phyloP scores from a whole-genome alignment of 1,140 invertebrate species.

The Leptinotarsa undecemlineata region DNA sequence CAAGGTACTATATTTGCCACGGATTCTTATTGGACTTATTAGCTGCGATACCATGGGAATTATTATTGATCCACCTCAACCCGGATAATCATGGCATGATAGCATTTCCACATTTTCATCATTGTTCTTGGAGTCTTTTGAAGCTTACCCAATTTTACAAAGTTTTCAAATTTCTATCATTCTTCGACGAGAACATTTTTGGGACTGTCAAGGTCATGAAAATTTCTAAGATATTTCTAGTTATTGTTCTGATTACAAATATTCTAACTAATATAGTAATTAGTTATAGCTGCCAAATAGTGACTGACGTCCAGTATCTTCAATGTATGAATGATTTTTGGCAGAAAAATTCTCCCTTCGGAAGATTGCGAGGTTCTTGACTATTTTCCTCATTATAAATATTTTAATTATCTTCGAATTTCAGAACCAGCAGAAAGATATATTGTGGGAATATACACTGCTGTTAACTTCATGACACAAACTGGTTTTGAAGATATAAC shows the following conservation, averaged over 20 bases:
- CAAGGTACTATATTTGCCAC: slow-evolving; percentile 19
- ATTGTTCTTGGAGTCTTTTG: slow-evolving; percentile 12
- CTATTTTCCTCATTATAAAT: neutral
- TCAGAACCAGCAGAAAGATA: neutral
- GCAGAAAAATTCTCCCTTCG: neutral
- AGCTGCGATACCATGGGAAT: slow-evolving; percentile 6
- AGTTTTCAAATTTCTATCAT: slow-evolving; percentile 13
- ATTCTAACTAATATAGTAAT: slow-evolving; percentile 6
- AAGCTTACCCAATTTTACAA: slow-evolving; percentile 14
- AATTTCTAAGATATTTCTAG: neutral
- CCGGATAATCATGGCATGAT: neutral
- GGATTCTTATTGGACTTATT: slow-evolving; percentile 21
- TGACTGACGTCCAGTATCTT: neutral
- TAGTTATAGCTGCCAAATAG: neutral
- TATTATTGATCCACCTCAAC: neutral
- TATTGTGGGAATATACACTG: neutral
- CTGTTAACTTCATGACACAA: slow-evolving; percentile 7
- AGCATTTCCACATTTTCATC: neutral
- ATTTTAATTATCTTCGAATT: too few species aligned
- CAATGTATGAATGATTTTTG: neutral
- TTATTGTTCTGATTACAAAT: neutral
- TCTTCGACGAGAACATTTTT: slow-evolving; percentile 4
- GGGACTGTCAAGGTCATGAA: neutral
- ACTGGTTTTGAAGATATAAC: neutral
- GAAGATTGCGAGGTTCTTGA: slow-evolving; percentile 2